Percentiles rank a stretch among this genome's conserved stretches.
Evolutionary conservation across 2,888 invertebrate species (phyloP).

Genomic region (Drosophila monieri): DNA sequence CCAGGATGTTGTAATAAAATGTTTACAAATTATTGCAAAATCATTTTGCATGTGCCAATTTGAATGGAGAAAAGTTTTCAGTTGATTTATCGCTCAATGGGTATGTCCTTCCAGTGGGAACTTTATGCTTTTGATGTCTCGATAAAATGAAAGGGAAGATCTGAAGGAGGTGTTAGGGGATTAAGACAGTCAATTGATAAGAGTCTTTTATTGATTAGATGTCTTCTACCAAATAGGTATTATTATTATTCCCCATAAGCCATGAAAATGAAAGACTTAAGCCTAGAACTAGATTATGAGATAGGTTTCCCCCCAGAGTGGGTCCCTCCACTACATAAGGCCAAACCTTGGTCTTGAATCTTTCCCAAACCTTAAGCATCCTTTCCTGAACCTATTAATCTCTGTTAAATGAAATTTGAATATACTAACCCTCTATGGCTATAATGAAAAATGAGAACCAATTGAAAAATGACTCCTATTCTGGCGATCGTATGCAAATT

Average conservation of each 20-base stretch:
- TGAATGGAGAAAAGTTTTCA: slow-evolving; percentile 21
- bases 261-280: neutral
- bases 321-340: neutral
- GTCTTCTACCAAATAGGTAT: neutral
- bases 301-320: neutral
- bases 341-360: neutral
- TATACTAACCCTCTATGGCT: slow-evolving; percentile 15
- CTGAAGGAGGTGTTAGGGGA: slow-evolving; percentile 9
- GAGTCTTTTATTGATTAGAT: neutral
- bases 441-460: slow-evolving; percentile 41
- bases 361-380: slow-evolving; percentile 17
- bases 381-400: slow-evolving; percentile 35
- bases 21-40: slow-evolving; percentile 77
- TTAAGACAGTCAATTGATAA: neutral
- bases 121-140: slow-evolving; percentile 16
- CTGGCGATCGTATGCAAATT: slow-evolving; percentile 35
- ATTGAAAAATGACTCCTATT: slow-evolving; percentile 45
- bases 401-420: slow-evolving; percentile 49
- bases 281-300: neutral
- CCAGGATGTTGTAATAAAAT: slow-evolving; percentile 63
- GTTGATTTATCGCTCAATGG: slow-evolving; percentile 55
- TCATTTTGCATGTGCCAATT: slow-evolving; percentile 65
- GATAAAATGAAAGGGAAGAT: slow-evolving; percentile 16
- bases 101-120: slow-evolving; percentile 8
- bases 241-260: neutral